These are phyloP conservation scores for Hypomecis punctinalis DNA, from an alignment of 2,888 invertebrate genomes.

Conservation along the genomic window DNA sequence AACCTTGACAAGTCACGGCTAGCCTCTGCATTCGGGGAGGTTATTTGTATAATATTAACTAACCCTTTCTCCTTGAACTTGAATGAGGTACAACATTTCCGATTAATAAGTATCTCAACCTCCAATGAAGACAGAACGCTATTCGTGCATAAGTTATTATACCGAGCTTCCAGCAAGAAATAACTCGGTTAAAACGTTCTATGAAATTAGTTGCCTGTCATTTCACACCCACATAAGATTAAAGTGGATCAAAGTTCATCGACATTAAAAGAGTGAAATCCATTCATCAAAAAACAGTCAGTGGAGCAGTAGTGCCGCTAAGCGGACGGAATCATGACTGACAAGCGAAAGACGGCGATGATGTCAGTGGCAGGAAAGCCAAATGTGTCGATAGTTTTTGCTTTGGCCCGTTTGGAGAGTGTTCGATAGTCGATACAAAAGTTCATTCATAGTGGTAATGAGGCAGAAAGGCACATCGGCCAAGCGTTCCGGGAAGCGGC, in stretches of 20 bases:
- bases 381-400: slow-evolving; percentile 58
- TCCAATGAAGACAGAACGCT: slow-evolving; percentile 12
- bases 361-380: slow-evolving; percentile 63
- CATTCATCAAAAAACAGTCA: slow-evolving; percentile 75
- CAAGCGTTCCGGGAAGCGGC: slow-evolving; percentile 78
- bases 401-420: slow-evolving; percentile 44
- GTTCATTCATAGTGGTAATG: slow-evolving; percentile 73
- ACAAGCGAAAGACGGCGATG: slow-evolving; percentile 63
- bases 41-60: slow-evolving; percentile 28
- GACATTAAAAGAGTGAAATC: slow-evolving; percentile 76
- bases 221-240: slow-evolving; percentile 69
- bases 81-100: slow-evolving; percentile 26
- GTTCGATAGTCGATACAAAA: slow-evolving; percentile 47
- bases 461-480: slow-evolving; percentile 72
- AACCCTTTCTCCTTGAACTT: slow-evolving; percentile 32
- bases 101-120: slow-evolving; percentile 6
- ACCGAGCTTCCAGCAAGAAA: slow-evolving; percentile 39
- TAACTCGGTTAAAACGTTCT: slow-evolving; percentile 48
- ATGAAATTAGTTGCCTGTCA: slow-evolving; percentile 59
- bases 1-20: slow-evolving; percentile 35
- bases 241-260: slow-evolving; percentile 79
- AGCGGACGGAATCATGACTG: slow-evolving; percentile 65
- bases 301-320: slow-evolving; percentile 69
- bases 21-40: slow-evolving; percentile 24
- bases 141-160: slow-evolving; percentile 21